These are phyloP conservation scores for Urocynchramus pylzowi DNA, from an alignment of 2,113 vertebrate genomes.

Conservation along the genomic window DNA sequence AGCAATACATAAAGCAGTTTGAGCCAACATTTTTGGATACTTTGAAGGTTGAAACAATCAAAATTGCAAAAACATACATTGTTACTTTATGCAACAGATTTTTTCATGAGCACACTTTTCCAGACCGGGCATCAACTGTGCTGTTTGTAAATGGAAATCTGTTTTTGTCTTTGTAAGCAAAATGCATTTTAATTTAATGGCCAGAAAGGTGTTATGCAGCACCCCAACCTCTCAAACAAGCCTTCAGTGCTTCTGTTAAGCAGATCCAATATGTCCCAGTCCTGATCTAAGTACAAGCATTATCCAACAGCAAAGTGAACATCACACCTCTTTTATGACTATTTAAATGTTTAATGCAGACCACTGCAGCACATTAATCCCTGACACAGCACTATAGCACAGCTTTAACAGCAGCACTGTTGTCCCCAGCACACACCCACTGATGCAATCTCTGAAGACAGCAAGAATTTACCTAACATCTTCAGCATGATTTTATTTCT, in stretches of 20 bases:
- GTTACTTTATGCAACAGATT: not conserved
- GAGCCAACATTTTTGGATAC: not conserved
- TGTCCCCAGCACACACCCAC: not conserved
- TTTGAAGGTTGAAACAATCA: not conserved
- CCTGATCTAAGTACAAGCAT: not conserved
- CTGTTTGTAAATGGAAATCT: not conserved
- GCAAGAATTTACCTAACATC: not conserved
- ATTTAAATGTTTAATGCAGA: not conserved
- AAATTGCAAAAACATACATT: not conserved
- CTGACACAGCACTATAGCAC: accelerated
- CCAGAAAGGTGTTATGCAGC: not conserved
- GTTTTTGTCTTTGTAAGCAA: not conserved
- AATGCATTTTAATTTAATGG: not conserved
- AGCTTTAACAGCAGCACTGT: not conserved
- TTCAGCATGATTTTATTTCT: not conserved
- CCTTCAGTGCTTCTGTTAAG: not conserved
- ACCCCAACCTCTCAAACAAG: not conserved
- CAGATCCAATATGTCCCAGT: not conserved
- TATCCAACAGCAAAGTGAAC: not conserved
- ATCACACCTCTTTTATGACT: not conserved
- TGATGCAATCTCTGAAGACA: not conserved
- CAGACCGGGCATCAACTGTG: not conserved
- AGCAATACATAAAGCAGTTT: not conserved
- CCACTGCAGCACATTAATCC: not conserved
- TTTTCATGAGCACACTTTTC: not conserved